phyloP scores from a whole-genome alignment of 2,888 invertebrate genomes.

The Pimpla rufipes region DNA sequence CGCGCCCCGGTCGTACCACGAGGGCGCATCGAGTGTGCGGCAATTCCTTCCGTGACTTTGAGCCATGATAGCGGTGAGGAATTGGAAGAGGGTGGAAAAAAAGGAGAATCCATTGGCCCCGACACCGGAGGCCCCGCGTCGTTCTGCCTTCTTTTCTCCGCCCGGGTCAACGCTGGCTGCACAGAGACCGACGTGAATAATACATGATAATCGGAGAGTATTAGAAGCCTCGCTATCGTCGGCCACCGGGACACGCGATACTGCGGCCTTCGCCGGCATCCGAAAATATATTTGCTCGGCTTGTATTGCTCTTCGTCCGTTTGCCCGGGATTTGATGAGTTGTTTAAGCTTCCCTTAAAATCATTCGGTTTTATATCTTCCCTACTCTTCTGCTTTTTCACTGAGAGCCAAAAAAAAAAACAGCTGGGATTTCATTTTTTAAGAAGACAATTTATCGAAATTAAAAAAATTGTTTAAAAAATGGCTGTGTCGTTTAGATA shows the following conservation, averaged over 20 bases:
- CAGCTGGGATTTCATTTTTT: too few species aligned
- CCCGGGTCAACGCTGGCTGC: conserved; percentile 54
- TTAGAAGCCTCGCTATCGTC: conserved; percentile 24
- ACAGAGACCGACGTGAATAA: conserved; percentile 57
- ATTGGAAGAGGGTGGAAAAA: conserved; percentile 29
- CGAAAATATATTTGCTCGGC: conserved; percentile 14
- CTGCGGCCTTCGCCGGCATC: neutral
- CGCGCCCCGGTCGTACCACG: conserved; percentile 24
- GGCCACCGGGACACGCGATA: conserved; percentile 37
- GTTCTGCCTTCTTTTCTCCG: conserved; percentile 17
- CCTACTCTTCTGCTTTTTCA: too few species aligned
- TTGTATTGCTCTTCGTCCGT: neutral
- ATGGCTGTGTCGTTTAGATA: too few species aligned
- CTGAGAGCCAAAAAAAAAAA: too few species aligned
- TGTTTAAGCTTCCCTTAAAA: conserved; percentile 71
- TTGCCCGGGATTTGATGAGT: conserved; percentile 76
- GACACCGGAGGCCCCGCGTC: conserved; percentile 42
- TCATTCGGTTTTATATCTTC: neutral
- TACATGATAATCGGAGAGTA: conserved; percentile 51
- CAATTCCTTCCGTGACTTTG: conserved; percentile 46
- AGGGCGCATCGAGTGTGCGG: neutral
- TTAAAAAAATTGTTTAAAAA: too few species aligned
- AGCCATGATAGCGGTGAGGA: conserved; percentile 43
- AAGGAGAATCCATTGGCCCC: conserved; percentile 22
- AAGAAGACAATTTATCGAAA: too few species aligned